Evolutionary conservation across 2,113 vertebrate species (phyloP).

Genomic region (Sebastes schlegelii): DNA sequence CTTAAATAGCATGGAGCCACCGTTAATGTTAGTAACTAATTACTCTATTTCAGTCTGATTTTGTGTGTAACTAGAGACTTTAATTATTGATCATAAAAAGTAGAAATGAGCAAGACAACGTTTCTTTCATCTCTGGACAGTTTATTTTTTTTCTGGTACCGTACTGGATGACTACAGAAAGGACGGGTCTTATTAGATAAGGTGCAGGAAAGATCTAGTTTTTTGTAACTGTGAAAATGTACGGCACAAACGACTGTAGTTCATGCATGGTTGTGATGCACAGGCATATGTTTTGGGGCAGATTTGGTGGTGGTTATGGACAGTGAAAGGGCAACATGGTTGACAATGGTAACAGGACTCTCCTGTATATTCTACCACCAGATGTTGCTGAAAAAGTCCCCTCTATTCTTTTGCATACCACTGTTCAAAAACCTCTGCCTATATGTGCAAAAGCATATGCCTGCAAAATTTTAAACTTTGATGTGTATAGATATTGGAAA

Average conservation of each 20-base stretch:
- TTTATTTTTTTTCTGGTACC: conserved; percentile 24
- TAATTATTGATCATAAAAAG: background rate
- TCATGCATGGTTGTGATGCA: background rate
- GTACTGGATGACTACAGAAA: background rate
- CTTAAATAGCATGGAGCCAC: background rate
- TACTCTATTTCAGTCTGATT: background rate
- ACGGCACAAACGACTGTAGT: background rate
- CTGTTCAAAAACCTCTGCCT: background rate
- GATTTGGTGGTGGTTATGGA: background rate
- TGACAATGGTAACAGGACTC: background rate
- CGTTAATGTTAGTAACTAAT: background rate
- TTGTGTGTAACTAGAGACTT: background rate
- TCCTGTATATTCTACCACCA: background rate
- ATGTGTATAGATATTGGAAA: background rate
- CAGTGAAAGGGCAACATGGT: background rate
- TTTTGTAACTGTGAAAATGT: background rate
- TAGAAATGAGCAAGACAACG: conserved; percentile 7
- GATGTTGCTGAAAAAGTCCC: background rate
- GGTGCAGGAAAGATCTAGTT: conserved; percentile 5
- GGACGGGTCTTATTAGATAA: background rate
- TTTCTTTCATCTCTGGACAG: background rate
- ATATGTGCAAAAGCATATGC: background rate
- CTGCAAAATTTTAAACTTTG: background rate
- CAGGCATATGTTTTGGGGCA: background rate
- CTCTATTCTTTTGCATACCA: background rate